phyloP scores from a whole-genome alignment of 2,888 invertebrate species.

The Ischnus inquisitorius region DNA sequence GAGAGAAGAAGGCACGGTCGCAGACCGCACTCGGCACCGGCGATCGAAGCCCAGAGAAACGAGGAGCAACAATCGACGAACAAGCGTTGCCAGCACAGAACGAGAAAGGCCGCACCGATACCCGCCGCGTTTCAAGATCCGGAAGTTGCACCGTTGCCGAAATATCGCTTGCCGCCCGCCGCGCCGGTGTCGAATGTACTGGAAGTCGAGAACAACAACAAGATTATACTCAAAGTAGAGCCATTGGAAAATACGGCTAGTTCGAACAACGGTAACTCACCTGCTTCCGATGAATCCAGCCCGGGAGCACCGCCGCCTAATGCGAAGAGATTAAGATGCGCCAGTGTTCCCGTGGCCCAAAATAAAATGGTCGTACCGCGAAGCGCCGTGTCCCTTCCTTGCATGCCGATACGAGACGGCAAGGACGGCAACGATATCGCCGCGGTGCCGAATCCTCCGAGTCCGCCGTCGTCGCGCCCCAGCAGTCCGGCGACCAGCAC shows the following conservation, averaged over 20 bases:
- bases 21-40: slow-evolving; percentile 81
- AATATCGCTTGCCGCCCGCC: slow-evolving; percentile 67
- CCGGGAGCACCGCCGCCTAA: slow-evolving; percentile 69
- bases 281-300: slow-evolving; percentile 78
- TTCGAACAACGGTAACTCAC: slow-evolving; percentile 73
- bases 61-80: slow-evolving; percentile 5
- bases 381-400: slow-evolving; percentile 83
- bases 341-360: slow-evolving; percentile 83
- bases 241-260: slow-evolving; percentile 71
- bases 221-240: slow-evolving; percentile 78
- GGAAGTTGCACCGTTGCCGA: slow-evolving; percentile 72
- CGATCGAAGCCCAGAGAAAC: slow-evolving; percentile 72
- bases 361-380: slow-evolving; percentile 82
- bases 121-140: slow-evolving; percentile 78
- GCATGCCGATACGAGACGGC: slow-evolving; percentile 82
- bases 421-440: slow-evolving; percentile 81
- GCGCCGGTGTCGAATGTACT: slow-evolving; percentile 71
- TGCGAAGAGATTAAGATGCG: slow-evolving; percentile 82
- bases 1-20: slow-evolving; percentile 74
- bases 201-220: slow-evolving; percentile 80
- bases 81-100: slow-evolving; percentile 74
- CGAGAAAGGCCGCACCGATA: slow-evolving; percentile 75
- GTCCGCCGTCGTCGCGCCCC: slow-evolving; percentile 80
- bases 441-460: slow-evolving; percentile 78
- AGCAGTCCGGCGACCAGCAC: slow-evolving; percentile 86